Percentiles rank a stretch among this genome's conserved stretches.
Conservation (phyloP, 2,797 vertebrate species). For the Tragelaphus eurycerus region DNA sequence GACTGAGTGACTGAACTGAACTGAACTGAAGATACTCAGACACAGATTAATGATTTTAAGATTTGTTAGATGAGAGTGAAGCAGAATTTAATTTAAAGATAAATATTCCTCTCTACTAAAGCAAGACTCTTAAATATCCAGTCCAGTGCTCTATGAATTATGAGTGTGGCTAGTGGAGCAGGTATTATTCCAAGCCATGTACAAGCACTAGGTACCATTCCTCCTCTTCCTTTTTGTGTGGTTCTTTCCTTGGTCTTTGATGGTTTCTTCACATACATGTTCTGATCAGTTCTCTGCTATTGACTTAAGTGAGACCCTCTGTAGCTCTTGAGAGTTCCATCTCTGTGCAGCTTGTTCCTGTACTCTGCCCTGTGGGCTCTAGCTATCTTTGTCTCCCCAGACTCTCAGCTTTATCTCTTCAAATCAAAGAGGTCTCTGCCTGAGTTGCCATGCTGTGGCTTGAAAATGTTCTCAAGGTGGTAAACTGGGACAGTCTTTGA, state of each 20-base stretch:
- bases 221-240: neutral
- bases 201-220: neutral
- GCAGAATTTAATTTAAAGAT: constrained; percentile 26
- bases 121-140: neutral
- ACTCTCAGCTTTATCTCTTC: neutral
- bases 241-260: neutral
- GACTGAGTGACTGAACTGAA: neutral
- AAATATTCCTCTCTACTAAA: neutral
- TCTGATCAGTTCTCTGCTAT: neutral
- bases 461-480: neutral
- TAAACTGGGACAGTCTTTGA: neutral
- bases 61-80: neutral
- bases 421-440: neutral
- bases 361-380: neutral
- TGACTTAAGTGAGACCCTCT: neutral
- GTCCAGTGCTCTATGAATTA: neutral
- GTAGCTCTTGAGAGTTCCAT: neutral
- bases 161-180: neutral
- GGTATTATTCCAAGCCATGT: neutral
- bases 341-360: neutral
- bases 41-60: constrained; percentile 19
- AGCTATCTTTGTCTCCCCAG: neutral
- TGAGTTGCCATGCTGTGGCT: neutral
- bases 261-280: neutral
- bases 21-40: neutral